Base-by-base conservation (phyloP, 2,797 vertebrate genomes). In the Bradypus variegatus region DNA sequence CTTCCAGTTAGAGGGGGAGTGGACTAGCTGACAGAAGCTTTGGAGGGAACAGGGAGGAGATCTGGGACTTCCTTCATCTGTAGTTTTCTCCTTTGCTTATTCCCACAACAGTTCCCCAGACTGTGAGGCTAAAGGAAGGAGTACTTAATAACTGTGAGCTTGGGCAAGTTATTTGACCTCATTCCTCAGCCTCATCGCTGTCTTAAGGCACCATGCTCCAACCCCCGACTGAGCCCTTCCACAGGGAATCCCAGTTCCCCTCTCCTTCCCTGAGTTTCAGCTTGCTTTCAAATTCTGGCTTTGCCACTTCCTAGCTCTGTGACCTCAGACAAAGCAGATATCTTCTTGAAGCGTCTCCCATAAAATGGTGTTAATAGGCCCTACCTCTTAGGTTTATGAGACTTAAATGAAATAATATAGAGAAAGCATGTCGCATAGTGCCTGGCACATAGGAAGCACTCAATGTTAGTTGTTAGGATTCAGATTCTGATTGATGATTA, bases 291-390 rank as follows among this genome's bases (percentile, higher is more conserved):
- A 33, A 48, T 94, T 88, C 76, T 91, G n/a, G 27, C 62, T 89
- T 67, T 53, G 73, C 82, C 13, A 14, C 76, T 69, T 86, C 73
- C 80, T 83, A 45, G 69, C 81, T 90, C 62, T 84, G 33, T 91
- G 87, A 87, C 84, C 65, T 91, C 48, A 85, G 89, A 95, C 48
- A 73, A 78, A 73, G n/a, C 8, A 62, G 60, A 5, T 23, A 89
- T 88, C 75, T 91, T 95, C 78, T 38, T 69, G 89, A 92, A 94
- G 88, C 48, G 75, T 95, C 80, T 38, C 31, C 67, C 89, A 36
- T 86, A 75, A 94, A 58, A 41, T 23, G 48, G 18, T 62, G 55
- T 94, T 93, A 91, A 60, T 36, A 75, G 75, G 16, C 45, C 53
- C 77, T 29, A 27, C 36, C 23, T 73, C 53, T 36, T 67, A 18